These are phyloP conservation scores for Ypsolopha sequella DNA, from an alignment of 2,888 invertebrate species.

Conservation along the genomic window DNA sequence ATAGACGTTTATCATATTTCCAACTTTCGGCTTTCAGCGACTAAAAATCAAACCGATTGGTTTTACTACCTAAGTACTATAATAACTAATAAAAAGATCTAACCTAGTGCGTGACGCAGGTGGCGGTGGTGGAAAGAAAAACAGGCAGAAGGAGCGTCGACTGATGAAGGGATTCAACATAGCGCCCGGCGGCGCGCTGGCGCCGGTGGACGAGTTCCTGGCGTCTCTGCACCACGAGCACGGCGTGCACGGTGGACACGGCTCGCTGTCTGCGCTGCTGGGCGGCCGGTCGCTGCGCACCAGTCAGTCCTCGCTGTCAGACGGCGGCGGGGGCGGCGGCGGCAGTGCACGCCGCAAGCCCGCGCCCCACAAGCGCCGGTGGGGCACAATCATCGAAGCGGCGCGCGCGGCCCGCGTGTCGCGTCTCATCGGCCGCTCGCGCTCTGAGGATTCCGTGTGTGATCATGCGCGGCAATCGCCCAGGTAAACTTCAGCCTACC, in stretches of 20 bases:
- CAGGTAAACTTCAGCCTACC: slow-evolving; percentile 27
- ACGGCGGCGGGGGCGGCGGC: slow-evolving; percentile 20
- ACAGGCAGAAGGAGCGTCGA: slow-evolving; percentile 91
- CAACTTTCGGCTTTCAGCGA: too few species aligned
- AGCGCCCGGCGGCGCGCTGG: slow-evolving; percentile 75
- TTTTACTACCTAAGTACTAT: too few species aligned
- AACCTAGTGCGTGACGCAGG: slow-evolving; percentile 20
- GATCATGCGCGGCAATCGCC: slow-evolving; percentile 70
- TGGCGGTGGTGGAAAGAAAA: slow-evolving; percentile 92
- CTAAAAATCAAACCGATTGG: too few species aligned
- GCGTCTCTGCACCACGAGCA: slow-evolving; percentile 76
- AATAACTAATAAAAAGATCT: too few species aligned
- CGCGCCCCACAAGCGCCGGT: slow-evolving; percentile 79
- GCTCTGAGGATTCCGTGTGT: slow-evolving; percentile 87
- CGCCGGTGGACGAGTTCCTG: slow-evolving; percentile 84
- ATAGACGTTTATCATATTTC: too few species aligned
- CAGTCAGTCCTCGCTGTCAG: slow-evolving; percentile 35
- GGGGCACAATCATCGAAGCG: slow-evolving; percentile 90
- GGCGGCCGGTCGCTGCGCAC: slow-evolving; percentile 62
- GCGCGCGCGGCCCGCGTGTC: slow-evolving; percentile 86
- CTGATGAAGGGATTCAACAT: slow-evolving; percentile 96
- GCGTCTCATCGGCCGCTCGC: slow-evolving; percentile 81
- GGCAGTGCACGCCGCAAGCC: slow-evolving; percentile 33
- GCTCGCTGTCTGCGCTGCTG: slow-evolving; percentile 76
- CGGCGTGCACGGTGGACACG: slow-evolving; percentile 46